phyloP scores from a whole-genome alignment of 2,888 invertebrate species.

The Chydorus sphaericus region DNA sequence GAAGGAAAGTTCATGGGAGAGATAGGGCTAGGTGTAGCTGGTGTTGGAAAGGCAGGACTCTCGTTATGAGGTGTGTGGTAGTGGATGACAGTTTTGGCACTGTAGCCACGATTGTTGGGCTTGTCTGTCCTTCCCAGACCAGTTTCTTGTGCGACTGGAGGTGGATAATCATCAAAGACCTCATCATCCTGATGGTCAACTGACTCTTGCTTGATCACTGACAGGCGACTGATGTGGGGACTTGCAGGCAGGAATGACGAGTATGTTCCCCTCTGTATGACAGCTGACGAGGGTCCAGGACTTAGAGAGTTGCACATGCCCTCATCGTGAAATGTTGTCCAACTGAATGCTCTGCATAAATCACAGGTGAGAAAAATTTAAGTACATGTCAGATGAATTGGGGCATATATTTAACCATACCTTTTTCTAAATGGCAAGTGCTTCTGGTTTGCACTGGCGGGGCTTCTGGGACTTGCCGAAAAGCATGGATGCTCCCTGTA shows the following conservation, averaged over 20 bases:
- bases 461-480: conserved; percentile 8
- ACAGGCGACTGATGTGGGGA: conserved; percentile 1
- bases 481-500: background rate
- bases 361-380: background rate
- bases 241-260: background rate
- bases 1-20: conserved; percentile 7
- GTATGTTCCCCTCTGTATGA: conserved; percentile 1
- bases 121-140: background rate
- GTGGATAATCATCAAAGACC: background rate
- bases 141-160: background rate
- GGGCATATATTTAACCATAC: conserved; percentile 13
- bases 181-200: background rate
- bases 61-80: background rate
- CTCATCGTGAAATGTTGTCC: conserved; percentile 4
- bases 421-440: conserved; percentile 21
- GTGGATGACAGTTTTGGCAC: background rate
- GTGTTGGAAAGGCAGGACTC: conserved; percentile 10
- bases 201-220: conserved; percentile 9
- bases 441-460: conserved; percentile 3
- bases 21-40: conserved; percentile 7
- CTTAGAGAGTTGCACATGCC: background rate
- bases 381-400: background rate
- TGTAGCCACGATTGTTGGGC: background rate
- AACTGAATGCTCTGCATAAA: conserved; percentile 8
- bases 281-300: conserved; percentile 2